These are phyloP conservation scores for Marronus borbonicus DNA, from an alignment of 2,888 invertebrate species.

Conservation along the genomic window DNA sequence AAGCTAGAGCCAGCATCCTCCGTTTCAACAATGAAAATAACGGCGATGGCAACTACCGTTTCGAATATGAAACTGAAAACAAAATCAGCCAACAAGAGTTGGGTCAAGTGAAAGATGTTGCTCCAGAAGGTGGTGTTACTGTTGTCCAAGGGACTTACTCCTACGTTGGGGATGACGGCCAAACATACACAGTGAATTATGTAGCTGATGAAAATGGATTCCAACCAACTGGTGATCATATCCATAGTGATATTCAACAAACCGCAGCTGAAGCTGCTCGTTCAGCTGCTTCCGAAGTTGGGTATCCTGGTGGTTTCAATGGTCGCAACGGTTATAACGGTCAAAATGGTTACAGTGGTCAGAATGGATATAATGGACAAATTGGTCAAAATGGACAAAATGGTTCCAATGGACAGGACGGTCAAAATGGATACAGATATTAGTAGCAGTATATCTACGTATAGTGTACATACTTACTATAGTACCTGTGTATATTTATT, in stretches of 20 bases:
- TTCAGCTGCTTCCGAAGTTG: constrained; percentile 60
- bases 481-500: background rate
- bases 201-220: constrained; percentile 72
- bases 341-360: constrained; percentile 22
- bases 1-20: constrained; percentile 61
- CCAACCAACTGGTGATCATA: constrained; percentile 59
- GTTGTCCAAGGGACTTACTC: constrained; percentile 71
- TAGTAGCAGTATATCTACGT: background rate
- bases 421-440: constrained; percentile 37
- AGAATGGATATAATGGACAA: constrained; percentile 38
- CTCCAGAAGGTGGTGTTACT: constrained; percentile 66
- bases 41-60: constrained; percentile 72
- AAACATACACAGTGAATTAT: constrained; percentile 70
- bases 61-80: constrained; percentile 70
- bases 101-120: constrained; percentile 67
- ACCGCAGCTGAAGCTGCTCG: constrained; percentile 48
- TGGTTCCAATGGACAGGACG: too few relatives aligned
- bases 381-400: constrained; percentile 24
- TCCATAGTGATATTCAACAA: constrained; percentile 43
- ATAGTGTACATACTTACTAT: background rate
- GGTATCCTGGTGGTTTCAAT: constrained; percentile 34
- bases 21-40: constrained; percentile 68
- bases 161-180: constrained; percentile 71
- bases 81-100: constrained; percentile 71
- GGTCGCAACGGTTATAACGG: constrained; percentile 32